Conservation (phyloP, 2,113 vertebrate genomes). For the Numenius arquata region DNA sequence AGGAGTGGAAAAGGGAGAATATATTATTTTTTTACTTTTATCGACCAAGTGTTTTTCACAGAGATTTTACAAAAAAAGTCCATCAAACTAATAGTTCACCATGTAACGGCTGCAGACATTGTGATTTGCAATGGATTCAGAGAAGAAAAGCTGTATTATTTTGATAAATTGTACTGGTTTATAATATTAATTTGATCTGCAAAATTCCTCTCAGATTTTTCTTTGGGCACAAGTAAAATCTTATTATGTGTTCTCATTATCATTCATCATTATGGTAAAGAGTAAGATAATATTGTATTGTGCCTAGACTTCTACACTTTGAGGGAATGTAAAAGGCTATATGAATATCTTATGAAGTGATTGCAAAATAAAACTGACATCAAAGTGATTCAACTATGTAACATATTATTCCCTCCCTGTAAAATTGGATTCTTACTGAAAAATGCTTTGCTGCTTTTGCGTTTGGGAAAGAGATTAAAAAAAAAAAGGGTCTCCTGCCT, state of each 20-base stretch:
- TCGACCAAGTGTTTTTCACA: background rate
- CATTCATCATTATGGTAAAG: conserved; percentile 44
- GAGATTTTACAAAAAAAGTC: background rate
- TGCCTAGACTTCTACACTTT: conserved; percentile 23
- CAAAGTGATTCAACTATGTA: conserved; percentile 27
- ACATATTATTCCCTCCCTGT: background rate
- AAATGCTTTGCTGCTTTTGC: background rate
- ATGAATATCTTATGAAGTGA: conserved; percentile 56
- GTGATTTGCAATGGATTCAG: background rate
- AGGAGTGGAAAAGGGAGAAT: background rate
- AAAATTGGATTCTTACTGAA: conserved; percentile 25
- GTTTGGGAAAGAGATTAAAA: background rate
- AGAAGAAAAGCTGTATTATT: conserved; percentile 26
- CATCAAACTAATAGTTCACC: background rate
- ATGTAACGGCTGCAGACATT: background rate
- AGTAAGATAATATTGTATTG: conserved; percentile 45
- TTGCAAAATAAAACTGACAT: conserved; percentile 54
- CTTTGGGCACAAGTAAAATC: conserved; percentile 35
- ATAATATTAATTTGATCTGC: conserved; percentile 41
- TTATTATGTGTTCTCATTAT: conserved; percentile 50
- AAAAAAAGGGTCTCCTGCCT: background rate
- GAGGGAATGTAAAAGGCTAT: conserved; percentile 21
- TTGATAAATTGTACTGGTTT: conserved; percentile 31
- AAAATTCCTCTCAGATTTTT: conserved; percentile 47
- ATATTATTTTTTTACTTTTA: background rate